Base-by-base conservation (phyloP, 2,113 vertebrate genomes). In the Eulemur rufifrons region DNA sequence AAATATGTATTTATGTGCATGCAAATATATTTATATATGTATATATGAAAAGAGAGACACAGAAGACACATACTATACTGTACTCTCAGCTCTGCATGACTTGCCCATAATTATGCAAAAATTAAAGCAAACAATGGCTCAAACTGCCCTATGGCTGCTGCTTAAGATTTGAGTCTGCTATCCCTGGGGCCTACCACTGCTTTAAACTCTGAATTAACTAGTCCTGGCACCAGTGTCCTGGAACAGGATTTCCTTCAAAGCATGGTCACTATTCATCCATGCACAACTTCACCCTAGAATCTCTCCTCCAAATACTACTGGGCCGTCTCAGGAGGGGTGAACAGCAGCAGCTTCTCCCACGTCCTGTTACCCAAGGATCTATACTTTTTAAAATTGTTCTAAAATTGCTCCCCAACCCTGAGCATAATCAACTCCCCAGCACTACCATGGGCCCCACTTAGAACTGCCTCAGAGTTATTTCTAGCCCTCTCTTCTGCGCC, bases 151-250 rank as follows among this genome's bases (percentile, higher is more conserved):
- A 47, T 7, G 32, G 47, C 21, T 81, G 50, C 8, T 61, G 20
- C 54, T 63, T 95, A 84, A 91, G 39, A 85, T 64, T 1, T 42
- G 3, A 63, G 23, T 47, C 18, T 63, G 54, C 56, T 56, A 50
- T 56, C 54, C 78, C 45, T 15, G 76, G n/a, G 66, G 18, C 76
- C 45, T 68, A 89, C 3, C 45, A 11, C 27, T 29, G 7, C 66
- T 89, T 86, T 80, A 78, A 95, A 95, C 5, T 59, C 68, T 73
- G 34, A 63, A 74, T 63, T 54, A 96, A 71, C 47, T 29, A 91
- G 32, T 76, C 32, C 25, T 32, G 27, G 12, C 29, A 73, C 29
- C 32, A 20, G 56, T 32, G 56, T 91, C 59, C 59, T 42, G 18
- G 14, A 74, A 10, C 6, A 71, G 14, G 13, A n/a, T 93, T 74